Base-by-base conservation (phyloP, 2,113 vertebrate genomes). In the Ceyx margarethae region DNA sequence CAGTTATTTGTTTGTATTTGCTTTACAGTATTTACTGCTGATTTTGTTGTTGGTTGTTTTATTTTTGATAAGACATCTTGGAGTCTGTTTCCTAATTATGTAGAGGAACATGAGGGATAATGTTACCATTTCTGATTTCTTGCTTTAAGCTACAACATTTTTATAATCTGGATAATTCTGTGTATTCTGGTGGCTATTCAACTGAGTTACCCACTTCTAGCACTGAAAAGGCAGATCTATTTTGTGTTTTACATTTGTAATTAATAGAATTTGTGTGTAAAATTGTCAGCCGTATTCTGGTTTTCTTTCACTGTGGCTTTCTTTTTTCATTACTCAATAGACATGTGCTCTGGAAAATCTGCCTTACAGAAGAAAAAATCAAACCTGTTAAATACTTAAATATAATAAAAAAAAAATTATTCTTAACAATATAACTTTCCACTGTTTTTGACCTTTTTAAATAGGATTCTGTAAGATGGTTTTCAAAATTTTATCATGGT, bases 1-100 rank as follows among this genome's bases (percentile, higher is more conserved):
- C 72, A 50, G 42, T 57, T 48, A 7, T 87, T 79, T 87, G 61
- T 95, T 95, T 95, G 77, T 74, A 29, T 79, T 95, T 92, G 42
- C 65, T 90, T 85, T 74, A 56, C 65, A 64, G 29, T 74, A 75
- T 95, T 93, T 91, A 67, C 68, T 57, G 48, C 26, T 83, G 79
- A 89, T 93, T 88, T 89, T 79, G 9, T 54, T 78, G 37, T 60
- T 89, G 45, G 23, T 20, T 45, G 20, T 51, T 93, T 81, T 90
- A 82, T 75, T 93, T 92, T 75, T 92, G 65, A 53, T 76, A 85
- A 89, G 56, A 61, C 20, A 90, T 67, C 56, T 83, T 0, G 2
- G 40, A 67, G 58, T 71, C 61, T 85, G 15, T 74, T 90, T 85
- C 87, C 61, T 83, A 87, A 73, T 66, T 87, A 67, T 1, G 1